A percentile compares a stretch with the other conserved stretches of the same genome.
Conservation (phyloP, 2,113 vertebrate genomes). For the Columbina picui region DNA sequence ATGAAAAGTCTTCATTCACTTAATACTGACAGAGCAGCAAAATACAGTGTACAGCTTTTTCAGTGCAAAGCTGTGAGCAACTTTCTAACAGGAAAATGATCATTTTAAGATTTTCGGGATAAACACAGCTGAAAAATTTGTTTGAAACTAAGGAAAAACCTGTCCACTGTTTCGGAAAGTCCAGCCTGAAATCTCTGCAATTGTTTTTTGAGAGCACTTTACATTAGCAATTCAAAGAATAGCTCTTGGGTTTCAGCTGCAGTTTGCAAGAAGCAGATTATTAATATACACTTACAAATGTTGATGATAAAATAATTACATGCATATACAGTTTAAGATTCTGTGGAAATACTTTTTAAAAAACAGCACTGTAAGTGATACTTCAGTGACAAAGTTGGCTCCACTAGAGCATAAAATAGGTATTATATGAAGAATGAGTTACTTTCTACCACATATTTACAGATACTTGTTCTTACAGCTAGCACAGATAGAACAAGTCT, state of each 20-base stretch:
- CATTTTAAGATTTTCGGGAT: background rate
- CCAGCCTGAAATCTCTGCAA: background rate
- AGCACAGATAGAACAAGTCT: background rate
- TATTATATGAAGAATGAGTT: slow-evolving; percentile 14
- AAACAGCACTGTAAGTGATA: background rate
- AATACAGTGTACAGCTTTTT: background rate
- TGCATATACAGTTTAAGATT: background rate
- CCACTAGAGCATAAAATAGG: background rate
- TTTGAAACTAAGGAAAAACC: background rate
- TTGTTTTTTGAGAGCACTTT: background rate
- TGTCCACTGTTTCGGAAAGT: background rate
- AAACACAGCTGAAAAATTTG: background rate
- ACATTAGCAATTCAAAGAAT: background rate
- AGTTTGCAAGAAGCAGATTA: background rate
- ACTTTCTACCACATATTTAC: background rate
- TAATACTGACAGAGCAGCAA: background rate
- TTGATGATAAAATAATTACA: background rate
- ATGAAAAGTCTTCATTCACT: background rate
- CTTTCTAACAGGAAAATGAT: background rate
- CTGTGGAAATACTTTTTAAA: background rate
- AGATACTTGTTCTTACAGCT: background rate
- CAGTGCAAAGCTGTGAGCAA: background rate
- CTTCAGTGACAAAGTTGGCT: background rate
- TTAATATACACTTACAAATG: background rate
- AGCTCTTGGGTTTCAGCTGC: background rate